Evolutionary conservation across 1,140 invertebrate genomes (phyloP), one percentile per base, ranked within the genome.

Genomic region (Chrysopa pallens): DNA sequence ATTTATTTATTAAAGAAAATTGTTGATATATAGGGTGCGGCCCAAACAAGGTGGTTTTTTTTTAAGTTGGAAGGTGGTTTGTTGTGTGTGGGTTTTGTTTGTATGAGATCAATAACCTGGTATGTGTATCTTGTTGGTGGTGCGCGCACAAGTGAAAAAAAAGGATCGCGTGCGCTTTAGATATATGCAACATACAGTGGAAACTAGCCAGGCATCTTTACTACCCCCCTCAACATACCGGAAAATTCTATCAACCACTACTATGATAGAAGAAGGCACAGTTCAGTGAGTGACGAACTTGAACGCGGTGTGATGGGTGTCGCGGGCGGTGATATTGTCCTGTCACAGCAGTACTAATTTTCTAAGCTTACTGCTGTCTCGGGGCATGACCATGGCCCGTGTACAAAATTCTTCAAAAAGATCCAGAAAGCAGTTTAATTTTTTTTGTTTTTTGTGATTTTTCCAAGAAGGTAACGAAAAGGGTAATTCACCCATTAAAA

Each of bases 281-380:
- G 44, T 54, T 53, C 53, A 50, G 35, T 37, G 15, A 50, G 17
- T 23, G 17, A 23, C 17, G 17, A 49, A 49, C 49, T 52, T 47
- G 50, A 49, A 53, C 49, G 39, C 46, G 51, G 51, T 59, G 53
- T 52, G 61, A 57, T 60, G 57, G 49, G 52, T 50, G 46, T 59
- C 64, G 67, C 55, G 52, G 61, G 65, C 76, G 71, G 67, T 78
- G 74, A 86, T 87, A 87, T 87, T 87, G 83, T 87, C 83, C 80
- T 84, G 82, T 85, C 82, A 87, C 83, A 87, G 83, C 83, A 87
- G 82, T 87, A 86, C 72, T 72, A 67, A 61, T 62, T 62, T 46
- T 60, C 58, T 56, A 63, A 62, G 52, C 63, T 68, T 85, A 86
- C 82, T 85, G 82, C 80, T 86, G 80, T 73, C 70, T 68, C 79